phyloP scores from a whole-genome alignment of 1,140 invertebrate genomes.

The Cataglyphis hispanica region DNA sequence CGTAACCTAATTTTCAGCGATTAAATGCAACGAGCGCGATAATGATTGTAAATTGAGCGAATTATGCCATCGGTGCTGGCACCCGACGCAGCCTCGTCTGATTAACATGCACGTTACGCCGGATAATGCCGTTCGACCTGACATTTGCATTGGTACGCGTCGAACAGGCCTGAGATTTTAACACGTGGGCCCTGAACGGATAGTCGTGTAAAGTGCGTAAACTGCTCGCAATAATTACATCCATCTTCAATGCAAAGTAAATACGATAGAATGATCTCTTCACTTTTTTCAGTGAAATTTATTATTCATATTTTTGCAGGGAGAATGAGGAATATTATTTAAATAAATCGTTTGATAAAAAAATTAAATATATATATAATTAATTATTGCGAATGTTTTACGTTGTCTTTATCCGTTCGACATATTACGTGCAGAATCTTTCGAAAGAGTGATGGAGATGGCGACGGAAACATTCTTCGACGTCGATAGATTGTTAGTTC shows the following conservation, averaged over 20 bases:
- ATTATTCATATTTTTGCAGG: not conserved
- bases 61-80: slow-evolving; percentile 82
- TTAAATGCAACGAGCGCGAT: slow-evolving; percentile 84
- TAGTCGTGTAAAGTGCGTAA: slow-evolving; percentile 4
- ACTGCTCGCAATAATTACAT: slow-evolving; percentile 2
- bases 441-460: slow-evolving; percentile 5
- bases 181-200: slow-evolving; percentile 45
- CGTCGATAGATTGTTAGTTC: slow-evolving; percentile 63
- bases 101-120: slow-evolving; percentile 85
- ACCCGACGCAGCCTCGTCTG: slow-evolving; percentile 78
- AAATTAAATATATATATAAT: slow-evolving; percentile 12
- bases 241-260: not conserved
- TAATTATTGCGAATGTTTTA: slow-evolving; percentile 26
- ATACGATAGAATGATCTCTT: not conserved
- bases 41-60: slow-evolving; percentile 86
- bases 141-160: slow-evolving; percentile 84
- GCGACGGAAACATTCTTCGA: slow-evolving; percentile 50
- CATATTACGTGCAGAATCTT: slow-evolving; percentile 6
- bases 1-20: slow-evolving; percentile 82
- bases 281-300: not conserved
- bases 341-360: not conserved
- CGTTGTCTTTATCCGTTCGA: slow-evolving; percentile 4
- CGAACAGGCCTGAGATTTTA: slow-evolving; percentile 78
- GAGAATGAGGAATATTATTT: not conserved
- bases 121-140: slow-evolving; percentile 78